Conservation (phyloP, 2,888 invertebrate species). For the Acronicta psi region DNA sequence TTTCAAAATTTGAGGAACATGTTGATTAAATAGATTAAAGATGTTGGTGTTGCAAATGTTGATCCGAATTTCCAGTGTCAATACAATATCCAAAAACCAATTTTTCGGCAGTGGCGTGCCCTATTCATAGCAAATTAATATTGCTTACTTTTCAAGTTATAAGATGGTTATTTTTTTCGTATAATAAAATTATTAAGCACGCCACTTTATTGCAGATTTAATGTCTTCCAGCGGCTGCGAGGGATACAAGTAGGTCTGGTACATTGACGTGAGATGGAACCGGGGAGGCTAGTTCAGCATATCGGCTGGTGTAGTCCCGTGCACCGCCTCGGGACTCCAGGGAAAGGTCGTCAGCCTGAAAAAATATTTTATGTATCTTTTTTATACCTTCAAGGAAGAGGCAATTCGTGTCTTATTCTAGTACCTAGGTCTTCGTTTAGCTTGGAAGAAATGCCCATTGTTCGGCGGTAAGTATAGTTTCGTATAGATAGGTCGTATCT, state of each 20-base stretch:
- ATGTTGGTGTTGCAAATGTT: background rate
- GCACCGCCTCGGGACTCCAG: conserved; percentile 25
- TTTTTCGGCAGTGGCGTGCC: too few relatives aligned
- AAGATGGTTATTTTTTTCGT: background rate
- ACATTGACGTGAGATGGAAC: conserved; percentile 69
- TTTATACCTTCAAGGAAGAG: background rate
- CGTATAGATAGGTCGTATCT: too few relatives aligned
- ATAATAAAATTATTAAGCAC: background rate
- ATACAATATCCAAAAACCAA: too few relatives aligned
- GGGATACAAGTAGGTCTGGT: conserved; percentile 63
- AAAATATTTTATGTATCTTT: background rate
- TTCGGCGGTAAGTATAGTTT: too few relatives aligned
- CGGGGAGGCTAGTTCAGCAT: conserved; percentile 76
- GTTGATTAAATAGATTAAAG: conserved; percentile 2
- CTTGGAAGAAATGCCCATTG: too few relatives aligned
- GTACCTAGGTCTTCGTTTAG: too few relatives aligned
- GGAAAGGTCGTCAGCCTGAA: conserved; percentile 50
- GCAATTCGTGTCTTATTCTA: too few relatives aligned
- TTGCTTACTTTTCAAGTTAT: background rate
- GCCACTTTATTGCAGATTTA: background rate
- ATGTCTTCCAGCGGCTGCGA: conserved; percentile 58
- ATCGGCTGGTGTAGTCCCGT: conserved; percentile 68
- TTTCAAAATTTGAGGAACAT: conserved; percentile 3
- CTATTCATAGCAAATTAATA: too few relatives aligned
- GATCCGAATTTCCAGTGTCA: background rate